Conservation (phyloP, 2,113 vertebrate genomes). For the Grammatotria lemairii region DNA sequence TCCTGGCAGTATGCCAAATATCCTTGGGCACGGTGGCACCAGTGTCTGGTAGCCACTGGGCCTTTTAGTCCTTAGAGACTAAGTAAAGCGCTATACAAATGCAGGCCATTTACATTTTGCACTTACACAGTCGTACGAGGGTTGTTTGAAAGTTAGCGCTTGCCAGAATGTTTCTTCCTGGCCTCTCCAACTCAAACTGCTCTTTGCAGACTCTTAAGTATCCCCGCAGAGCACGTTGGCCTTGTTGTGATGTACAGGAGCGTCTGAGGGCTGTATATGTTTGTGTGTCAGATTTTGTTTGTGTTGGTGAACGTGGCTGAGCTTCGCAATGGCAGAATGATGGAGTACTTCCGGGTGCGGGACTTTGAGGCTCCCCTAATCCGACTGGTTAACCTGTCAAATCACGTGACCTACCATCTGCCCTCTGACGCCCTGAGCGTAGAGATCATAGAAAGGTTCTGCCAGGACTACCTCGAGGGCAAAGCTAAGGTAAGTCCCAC, state of each 20-base stretch:
- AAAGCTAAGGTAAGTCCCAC: conserved; percentile 76
- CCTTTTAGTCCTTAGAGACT: fast-evolving
- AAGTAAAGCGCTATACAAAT: fast-evolving
- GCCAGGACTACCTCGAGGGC: conserved; percentile 72
- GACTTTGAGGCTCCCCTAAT: conserved; percentile 73
- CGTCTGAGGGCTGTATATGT: neutral
- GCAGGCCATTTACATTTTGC: neutral
- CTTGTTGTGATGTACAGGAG: neutral
- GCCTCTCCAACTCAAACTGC: neutral
- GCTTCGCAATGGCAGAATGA: conserved; percentile 74
- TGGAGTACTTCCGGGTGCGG: conserved; percentile 83
- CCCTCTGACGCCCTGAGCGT: conserved; percentile 74
- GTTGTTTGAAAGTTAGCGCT: neutral
- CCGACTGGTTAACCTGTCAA: conserved; percentile 82
- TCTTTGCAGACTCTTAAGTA: neutral
- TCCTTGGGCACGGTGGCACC: too few species aligned
- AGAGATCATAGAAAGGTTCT: conserved; percentile 73
- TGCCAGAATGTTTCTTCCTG: neutral
- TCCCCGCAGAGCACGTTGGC: neutral
- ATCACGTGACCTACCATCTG: conserved; percentile 79
- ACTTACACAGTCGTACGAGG: neutral
- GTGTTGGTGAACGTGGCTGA: conserved; percentile 79
- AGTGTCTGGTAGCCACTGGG: too few species aligned
- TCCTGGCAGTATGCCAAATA: too few species aligned
- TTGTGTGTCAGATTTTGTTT: conserved; percentile 76